Percentiles rank a stretch among this genome's conserved stretches.
Evolutionary conservation across 1,140 invertebrate species (phyloP).

Genomic region (Ostrea denselamellosa): DNA sequence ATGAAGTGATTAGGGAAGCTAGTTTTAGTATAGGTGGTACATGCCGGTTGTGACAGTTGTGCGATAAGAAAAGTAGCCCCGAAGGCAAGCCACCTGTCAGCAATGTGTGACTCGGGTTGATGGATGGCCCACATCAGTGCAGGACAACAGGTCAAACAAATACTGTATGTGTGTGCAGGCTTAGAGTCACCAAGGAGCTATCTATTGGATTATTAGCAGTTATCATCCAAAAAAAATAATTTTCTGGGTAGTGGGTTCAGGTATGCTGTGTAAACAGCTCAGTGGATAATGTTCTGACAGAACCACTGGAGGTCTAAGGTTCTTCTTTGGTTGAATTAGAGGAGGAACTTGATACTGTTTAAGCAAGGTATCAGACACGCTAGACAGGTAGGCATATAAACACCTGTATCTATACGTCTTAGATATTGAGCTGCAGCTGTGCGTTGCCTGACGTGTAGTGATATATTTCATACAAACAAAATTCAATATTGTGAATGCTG

Average conservation of each 20-base stretch:
- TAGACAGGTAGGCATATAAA: not conserved
- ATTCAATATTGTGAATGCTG: constrained; percentile 2
- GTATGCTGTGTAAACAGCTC: constrained; percentile 30
- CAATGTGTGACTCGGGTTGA: not conserved
- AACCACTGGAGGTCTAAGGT: not conserved
- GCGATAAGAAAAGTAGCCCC: constrained; percentile 4
- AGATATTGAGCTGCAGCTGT: constrained; percentile 17
- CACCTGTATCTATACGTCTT: not conserved
- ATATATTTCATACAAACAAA: constrained; percentile 24
- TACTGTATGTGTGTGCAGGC: not conserved
- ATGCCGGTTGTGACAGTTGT: constrained; percentile 27
- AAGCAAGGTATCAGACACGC: not conserved
- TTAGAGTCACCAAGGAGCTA: not conserved
- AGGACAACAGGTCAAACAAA: constrained; percentile 7
- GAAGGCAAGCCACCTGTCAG: constrained; percentile 14
- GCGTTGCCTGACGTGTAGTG: not conserved
- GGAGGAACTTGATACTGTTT: not conserved
- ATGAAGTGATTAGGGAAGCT: constrained; percentile 30
- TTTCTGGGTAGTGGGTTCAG: constrained; percentile 17
- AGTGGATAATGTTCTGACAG: constrained; percentile 2
- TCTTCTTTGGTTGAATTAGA: not conserved
- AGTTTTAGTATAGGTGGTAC: constrained; percentile 26
- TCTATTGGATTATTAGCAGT: constrained; percentile 27
- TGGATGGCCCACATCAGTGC: not conserved
- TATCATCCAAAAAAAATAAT: constrained; percentile 26